phyloP scores from a whole-genome alignment of 2,113 vertebrate species.

The Prionailurus bengalensis region DNA sequence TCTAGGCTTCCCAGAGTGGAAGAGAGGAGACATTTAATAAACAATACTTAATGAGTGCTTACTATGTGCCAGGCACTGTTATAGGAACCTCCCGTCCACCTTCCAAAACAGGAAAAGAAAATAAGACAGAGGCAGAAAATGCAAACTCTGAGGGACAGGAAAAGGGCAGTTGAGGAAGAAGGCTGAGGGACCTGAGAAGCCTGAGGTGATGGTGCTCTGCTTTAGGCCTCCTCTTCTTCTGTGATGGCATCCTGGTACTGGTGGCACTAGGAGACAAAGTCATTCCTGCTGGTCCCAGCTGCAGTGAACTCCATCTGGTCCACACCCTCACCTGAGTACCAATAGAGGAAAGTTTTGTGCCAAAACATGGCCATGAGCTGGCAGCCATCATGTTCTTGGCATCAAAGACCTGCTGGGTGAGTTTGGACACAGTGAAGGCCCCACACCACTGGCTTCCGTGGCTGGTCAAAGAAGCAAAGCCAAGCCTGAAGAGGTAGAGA shows the following conservation, averaged over 20 bases:
- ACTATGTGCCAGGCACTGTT: neutral
- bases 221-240: slow-evolving; percentile 92
- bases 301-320: slow-evolving; percentile 97
- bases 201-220: neutral
- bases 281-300: slow-evolving; percentile 96
- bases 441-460: slow-evolving; percentile 94
- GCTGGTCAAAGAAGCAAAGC: slow-evolving; percentile 94
- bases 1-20: slow-evolving; percentile 50
- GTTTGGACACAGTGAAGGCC: slow-evolving; percentile 94
- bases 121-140: slow-evolving; percentile 31
- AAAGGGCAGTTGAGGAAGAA: neutral
- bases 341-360: slow-evolving; percentile 94
- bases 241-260: slow-evolving; percentile 95
- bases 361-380: slow-evolving; percentile 92
- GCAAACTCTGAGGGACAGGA: neutral
- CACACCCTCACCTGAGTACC: slow-evolving; percentile 95
- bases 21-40: slow-evolving; percentile 68
- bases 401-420: slow-evolving; percentile 95
- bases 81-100: neutral
- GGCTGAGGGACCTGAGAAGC: neutral
- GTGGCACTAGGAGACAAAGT: slow-evolving; percentile 95
- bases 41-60: slow-evolving; percentile 68
- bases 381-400: slow-evolving; percentile 97
- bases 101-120: neutral
- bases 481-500: slow-evolving; percentile 95